A percentile compares a stretch with the other conserved stretches of the same genome.
These are phyloP conservation scores for Empis stercorea DNA, from an alignment of 2,888 invertebrate species.

Conservation along the genomic window DNA sequence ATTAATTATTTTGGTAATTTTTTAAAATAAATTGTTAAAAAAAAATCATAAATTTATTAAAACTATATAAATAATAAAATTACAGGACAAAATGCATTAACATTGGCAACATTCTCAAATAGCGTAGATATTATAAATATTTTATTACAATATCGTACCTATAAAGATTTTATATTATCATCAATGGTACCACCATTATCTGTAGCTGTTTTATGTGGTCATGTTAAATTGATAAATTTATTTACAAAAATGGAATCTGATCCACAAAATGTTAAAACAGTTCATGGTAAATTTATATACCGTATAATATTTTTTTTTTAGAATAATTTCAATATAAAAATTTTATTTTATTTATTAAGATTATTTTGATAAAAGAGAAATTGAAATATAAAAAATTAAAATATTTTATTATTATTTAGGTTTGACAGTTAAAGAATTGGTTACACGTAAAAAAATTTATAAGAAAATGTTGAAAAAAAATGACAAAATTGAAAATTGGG, in stretches of 20 bases:
- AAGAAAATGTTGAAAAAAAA: too few relatives aligned
- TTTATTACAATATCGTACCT: slow-evolving; percentile 23
- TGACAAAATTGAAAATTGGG: too few relatives aligned
- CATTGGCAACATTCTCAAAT: slow-evolving; percentile 27
- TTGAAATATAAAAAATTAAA: too few relatives aligned
- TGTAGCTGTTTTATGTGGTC: slow-evolving; percentile 25
- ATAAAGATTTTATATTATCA: slow-evolving; percentile 28
- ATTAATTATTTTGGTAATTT: slow-evolving; percentile 29
- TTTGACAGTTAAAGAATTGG: too few relatives aligned
- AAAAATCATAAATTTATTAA: neutral
- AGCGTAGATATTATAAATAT: slow-evolving; percentile 19
- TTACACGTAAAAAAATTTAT: too few relatives aligned
- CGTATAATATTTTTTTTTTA: too few relatives aligned
- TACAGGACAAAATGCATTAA: slow-evolving; percentile 31
- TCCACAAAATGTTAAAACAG: slow-evolving; percentile 17
- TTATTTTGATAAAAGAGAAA: too few relatives aligned
- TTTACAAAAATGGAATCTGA: slow-evolving; percentile 19
- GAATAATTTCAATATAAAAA: too few relatives aligned
- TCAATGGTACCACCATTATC: slow-evolving; percentile 30
- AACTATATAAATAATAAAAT: neutral
- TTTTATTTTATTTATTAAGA: too few relatives aligned
- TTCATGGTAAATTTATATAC: slow-evolving; percentile 20
- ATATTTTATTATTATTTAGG: too few relatives aligned
- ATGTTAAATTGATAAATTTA: slow-evolving; percentile 20
- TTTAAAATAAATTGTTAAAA: neutral